Evolutionary conservation across 2,113 vertebrate species (phyloP).

Genomic region (Agelaius phoeniceus): DNA sequence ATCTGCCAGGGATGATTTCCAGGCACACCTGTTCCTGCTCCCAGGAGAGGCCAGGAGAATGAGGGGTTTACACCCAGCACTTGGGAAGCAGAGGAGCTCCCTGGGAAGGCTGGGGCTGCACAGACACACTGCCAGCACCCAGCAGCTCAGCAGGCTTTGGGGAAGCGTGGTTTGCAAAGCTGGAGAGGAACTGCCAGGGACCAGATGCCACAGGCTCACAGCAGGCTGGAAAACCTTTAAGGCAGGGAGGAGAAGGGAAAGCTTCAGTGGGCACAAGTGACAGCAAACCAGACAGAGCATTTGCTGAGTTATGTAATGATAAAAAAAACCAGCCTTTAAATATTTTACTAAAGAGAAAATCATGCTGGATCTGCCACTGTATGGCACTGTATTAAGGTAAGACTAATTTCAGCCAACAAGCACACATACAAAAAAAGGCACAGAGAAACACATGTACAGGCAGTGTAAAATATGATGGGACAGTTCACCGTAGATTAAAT

Average conservation of each 20-base stretch:
- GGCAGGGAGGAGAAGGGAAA: background rate
- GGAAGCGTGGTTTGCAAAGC: background rate
- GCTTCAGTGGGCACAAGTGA: background rate
- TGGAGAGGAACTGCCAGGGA: background rate
- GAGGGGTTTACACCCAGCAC: background rate
- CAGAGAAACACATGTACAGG: background rate
- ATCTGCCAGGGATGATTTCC: background rate
- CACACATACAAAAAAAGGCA: rapidly evolving
- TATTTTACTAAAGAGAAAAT: background rate
- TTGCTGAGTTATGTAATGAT: background rate
- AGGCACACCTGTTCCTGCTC: background rate
- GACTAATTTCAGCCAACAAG: background rate
- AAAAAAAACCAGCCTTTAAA: background rate
- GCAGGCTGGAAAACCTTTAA: background rate
- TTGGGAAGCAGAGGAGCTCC: background rate
- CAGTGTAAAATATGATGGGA: background rate
- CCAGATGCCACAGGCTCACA: rapidly evolving
- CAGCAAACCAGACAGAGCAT: background rate
- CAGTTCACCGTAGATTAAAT: background rate
- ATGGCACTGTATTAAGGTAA: background rate
- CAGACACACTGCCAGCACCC: background rate
- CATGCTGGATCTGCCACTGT: background rate
- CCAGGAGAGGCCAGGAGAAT: background rate
- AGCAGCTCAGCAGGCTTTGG: background rate
- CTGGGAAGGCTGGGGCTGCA: background rate